Conservation (phyloP, 2,797 vertebrate genomes). For the Onychomys torridus region DNA sequence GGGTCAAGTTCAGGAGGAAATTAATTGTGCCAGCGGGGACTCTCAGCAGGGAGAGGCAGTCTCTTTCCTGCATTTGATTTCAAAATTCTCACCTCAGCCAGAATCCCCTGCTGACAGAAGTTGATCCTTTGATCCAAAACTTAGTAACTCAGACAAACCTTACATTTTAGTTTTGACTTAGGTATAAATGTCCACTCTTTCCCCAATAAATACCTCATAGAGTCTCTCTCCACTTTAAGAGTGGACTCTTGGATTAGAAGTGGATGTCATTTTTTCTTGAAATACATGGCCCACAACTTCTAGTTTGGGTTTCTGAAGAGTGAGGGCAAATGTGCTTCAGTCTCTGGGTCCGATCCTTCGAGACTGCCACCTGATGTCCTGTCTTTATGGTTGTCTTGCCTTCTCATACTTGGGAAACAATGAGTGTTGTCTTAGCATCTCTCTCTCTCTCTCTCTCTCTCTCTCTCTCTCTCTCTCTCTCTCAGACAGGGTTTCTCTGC, state of each 20-base stretch:
- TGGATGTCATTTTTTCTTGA: background rate
- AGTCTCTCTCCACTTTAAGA: background rate
- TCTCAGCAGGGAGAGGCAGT: background rate
- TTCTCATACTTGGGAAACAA: background rate
- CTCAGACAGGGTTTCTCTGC: no score
- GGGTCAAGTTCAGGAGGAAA: constrained; percentile 41
- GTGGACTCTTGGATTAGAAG: background rate
- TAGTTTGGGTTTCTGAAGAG: constrained; percentile 1
- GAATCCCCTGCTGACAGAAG: background rate
- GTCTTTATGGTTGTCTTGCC: background rate
- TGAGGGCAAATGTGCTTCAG: background rate
- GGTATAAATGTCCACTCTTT: background rate
- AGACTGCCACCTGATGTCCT: background rate
- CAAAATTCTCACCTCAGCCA: background rate
- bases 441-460: no score
- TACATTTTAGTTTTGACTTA: constrained; percentile 52
- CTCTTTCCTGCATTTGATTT: background rate
- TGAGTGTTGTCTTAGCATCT: background rate
- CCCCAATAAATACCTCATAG: background rate
- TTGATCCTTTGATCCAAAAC: background rate
- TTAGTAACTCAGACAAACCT: background rate
- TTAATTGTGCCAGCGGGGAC: background rate
- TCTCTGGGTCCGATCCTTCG: background rate
- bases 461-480: no score
- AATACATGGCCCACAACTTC: background rate